Base-by-base conservation (phyloP, 2,888 invertebrate genomes). In the Cheilosia vernalis region DNA sequence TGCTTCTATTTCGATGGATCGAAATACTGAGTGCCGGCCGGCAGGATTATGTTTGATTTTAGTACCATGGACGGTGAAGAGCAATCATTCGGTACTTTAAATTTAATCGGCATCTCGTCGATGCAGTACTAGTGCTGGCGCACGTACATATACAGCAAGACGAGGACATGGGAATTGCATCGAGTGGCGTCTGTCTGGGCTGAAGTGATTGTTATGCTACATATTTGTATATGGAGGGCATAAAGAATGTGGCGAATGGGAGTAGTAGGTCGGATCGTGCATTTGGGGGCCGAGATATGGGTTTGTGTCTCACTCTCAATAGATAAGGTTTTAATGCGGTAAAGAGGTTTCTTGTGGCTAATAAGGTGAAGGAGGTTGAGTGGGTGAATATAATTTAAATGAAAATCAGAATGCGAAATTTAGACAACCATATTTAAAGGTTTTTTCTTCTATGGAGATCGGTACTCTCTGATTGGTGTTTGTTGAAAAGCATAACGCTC, bases 61-160 rank as follows among this genome's bases (percentile, higher is more conserved):
- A 37, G 55, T 80, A 27, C 58, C 60, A 42, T 15, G 55, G 55
- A 74, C 55, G 44, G 44, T 51, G 27, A 19, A 81, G 60, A 63
- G 61, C 76, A 63, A 76, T 76, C 67, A 63, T 74, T 74, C 74
- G 66, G 74, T 63, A 60, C 80, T 80, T 80, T 60, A 80, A 63
- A 63, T 81, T 81, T 61, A 69, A 69, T 69, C 76, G 56, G 63
- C 60, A 69, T 67, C 67, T 69, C 9, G 33, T 33, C 67, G 42
- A 63, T 53, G 53, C 27, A 67, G 40, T 55, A 13, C 53, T 66
- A 53, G 64, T 72, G 51, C 27, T 51, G 60, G 15, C 55, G 15
- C 55, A 47, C 53, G 19, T 61, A 27, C 15, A 51, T 61, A 19
- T 61, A 19, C 15, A 51, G 17, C 30, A 27, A n/a, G 19, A 27